Base-by-base conservation (phyloP, 2,113 vertebrate genomes). In the Indri indri region DNA sequence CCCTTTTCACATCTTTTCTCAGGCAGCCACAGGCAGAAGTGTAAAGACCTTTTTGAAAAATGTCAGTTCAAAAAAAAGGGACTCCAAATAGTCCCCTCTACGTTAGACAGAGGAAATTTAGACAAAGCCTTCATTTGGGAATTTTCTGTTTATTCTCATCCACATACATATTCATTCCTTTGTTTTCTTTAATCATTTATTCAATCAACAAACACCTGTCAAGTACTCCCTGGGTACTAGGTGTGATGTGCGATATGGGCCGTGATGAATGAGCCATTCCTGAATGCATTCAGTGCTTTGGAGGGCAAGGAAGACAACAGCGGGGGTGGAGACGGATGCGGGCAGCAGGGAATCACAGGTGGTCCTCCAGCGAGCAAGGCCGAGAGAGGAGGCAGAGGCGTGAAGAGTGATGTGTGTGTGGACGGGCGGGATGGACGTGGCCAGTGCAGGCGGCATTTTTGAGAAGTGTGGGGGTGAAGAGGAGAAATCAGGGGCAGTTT, bases 341-440 rank as follows among this genome's bases (percentile, higher is more conserved):
- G 74, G 8, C 8, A 2, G 2, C 1, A 1, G 18, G 57, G 57
- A 30, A 1, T 5, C 5, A 32, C 32, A 8, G 14, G 59, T 14
- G 0, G 42, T 3, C 42, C 6, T 12, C 54, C 40, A 9, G 23
- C 0, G 74, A 25, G 76, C 18, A 5, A 3, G 6, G 0, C 1
- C 0, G 23, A 13, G 81, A n/a, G 54, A 16, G 14, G 9, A 52
- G 2, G 27, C 25, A 30, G 23, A 37, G 84, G 1, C 0, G 3
- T 4, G 1, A 3, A 14, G 8, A 3, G 37, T 13, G 37, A 17
- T 0, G 6, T 16, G 0, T 0, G 4, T 22, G 0, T 1, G 12
- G 3, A 30, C 2, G 9, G 50, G 17, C 66, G 1, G 25, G 32
- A 2, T 0, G 1, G 32, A 27, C 22, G 14, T 0, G 1, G n/a